Conservation (phyloP, 2,797 vertebrate species). For the Arctocebus calabarensis region DNA sequence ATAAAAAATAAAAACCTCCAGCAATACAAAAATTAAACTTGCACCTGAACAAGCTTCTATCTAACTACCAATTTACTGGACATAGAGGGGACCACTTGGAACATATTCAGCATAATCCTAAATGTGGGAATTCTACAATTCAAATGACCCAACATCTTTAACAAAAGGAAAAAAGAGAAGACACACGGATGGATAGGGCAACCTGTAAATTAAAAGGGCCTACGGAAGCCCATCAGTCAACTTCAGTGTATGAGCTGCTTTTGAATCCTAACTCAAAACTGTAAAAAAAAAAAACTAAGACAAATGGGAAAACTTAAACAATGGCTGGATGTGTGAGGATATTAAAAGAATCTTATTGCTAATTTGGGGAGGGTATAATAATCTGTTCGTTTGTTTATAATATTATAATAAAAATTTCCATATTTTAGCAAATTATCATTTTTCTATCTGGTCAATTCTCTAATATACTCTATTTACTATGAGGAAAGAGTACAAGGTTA, state of each 20-base stretch:
- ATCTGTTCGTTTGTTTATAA: not conserved
- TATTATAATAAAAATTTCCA: not conserved
- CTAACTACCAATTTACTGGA: not conserved
- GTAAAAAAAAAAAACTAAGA: not conserved
- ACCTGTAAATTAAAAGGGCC: too few species aligned
- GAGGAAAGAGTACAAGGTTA: slow-evolving; percentile 20
- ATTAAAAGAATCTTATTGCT: not conserved
- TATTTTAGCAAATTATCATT: slow-evolving; percentile 52
- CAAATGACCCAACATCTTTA: not conserved
- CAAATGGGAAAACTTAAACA: not conserved
- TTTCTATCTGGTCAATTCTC: slow-evolving; percentile 18
- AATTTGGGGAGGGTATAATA: not conserved
- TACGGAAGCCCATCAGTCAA: too few species aligned
- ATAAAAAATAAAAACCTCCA: not conserved
- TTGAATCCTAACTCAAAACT: too few species aligned
- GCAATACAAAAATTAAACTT: not conserved
- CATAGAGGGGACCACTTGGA: not conserved
- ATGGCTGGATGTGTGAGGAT: not conserved
- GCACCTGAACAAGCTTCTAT: slow-evolving; percentile 23
- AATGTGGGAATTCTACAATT: not conserved
- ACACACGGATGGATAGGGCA: too few species aligned
- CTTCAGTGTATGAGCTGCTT: too few species aligned
- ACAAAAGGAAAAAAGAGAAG: not conserved
- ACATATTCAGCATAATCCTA: slow-evolving; percentile 30
- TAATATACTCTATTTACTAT: not conserved